Percentiles rank a stretch among this genome's conserved stretches.
These are phyloP conservation scores for Ageneiosus marmoratus DNA, from an alignment of 2,113 vertebrate genomes.

Conservation along the genomic window DNA sequence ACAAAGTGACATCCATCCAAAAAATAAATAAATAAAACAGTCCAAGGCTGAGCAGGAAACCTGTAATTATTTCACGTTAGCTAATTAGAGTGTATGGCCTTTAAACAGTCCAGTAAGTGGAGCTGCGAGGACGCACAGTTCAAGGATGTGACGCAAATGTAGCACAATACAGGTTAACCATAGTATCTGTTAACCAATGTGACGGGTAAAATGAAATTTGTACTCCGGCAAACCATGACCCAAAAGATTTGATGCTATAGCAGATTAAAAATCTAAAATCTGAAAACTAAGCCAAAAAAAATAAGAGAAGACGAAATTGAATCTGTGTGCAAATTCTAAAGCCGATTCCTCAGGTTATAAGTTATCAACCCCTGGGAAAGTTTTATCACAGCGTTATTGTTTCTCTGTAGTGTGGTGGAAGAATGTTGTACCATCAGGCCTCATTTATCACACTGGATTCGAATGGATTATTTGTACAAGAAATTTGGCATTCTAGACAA, in stretches of 20 bases:
- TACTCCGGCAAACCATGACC: too few species aligned
- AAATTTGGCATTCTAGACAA: not conserved
- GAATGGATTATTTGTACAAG: not conserved
- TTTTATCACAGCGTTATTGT: not conserved
- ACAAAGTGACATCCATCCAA: not conserved
- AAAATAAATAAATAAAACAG: not conserved
- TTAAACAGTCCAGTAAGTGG: not conserved
- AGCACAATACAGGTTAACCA: not conserved
- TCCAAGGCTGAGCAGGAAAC: not conserved
- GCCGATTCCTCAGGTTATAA: too few species aligned
- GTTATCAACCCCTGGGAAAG: not conserved
- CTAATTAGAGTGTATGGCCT: not conserved
- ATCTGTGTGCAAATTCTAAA: too few species aligned
- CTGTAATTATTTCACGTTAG: not conserved
- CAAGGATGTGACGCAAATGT: not conserved
- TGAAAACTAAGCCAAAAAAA: too few species aligned
- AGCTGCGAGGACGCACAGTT: constrained; percentile 3
- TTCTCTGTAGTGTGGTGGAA: not conserved
- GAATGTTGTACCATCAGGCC: not conserved
- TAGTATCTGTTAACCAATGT: not conserved
- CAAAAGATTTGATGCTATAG: too few species aligned
- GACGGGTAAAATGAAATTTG: too few species aligned
- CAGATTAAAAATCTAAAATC: too few species aligned
- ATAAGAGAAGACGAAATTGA: not conserved
- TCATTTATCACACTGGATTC: not conserved